Percentiles rank a stretch among this genome's conserved stretches.
Conservation (phyloP, 2,888 invertebrate species). For the Mesorhabditis belari region DNA sequence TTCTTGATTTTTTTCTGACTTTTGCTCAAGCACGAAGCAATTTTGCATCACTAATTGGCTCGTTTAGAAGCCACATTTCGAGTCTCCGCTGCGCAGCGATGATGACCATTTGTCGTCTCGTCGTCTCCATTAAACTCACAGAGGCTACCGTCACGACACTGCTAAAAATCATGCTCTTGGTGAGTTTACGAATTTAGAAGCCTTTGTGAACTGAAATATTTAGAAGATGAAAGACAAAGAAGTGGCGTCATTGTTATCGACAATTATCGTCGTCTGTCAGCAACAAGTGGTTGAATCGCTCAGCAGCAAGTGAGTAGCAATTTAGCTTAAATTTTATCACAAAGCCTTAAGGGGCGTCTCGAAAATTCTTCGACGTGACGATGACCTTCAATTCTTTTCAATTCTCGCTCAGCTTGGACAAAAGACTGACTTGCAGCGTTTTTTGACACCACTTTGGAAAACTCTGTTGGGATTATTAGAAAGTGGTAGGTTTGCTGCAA, state of each 20-base stretch:
- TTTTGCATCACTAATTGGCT: not conserved
- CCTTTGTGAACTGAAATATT: too few species aligned
- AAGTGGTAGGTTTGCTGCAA: not conserved
- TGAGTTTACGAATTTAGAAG: conserved; percentile 5
- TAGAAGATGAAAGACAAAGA: conserved; percentile 35
- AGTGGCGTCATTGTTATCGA: conserved; percentile 26
- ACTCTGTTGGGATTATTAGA: conserved; percentile 19
- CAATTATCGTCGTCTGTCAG: conserved; percentile 44
- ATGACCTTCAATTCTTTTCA: conserved; percentile 11
- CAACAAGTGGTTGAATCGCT: conserved; percentile 32
- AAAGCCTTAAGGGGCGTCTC: conserved; percentile 18
- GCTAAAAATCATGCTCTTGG: conserved; percentile 37
- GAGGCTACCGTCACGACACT: conserved; percentile 23
- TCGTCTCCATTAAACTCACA: conserved; percentile 31
- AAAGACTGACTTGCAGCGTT: conserved; percentile 22
- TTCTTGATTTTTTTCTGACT: not conserved
- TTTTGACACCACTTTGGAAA: conserved; percentile 29
- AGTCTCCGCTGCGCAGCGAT: conserved; percentile 26
- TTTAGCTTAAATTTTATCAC: conserved; percentile 1
- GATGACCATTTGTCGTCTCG: conserved; percentile 39
- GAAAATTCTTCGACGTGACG: conserved; percentile 21
- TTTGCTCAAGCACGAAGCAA: not conserved
- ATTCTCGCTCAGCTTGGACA: conserved; percentile 7
- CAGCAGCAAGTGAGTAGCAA: conserved; percentile 26
- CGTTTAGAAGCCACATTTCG: conserved; percentile 17